phyloP scores from a whole-genome alignment of 2,797 vertebrate species.

The Smutsia temminckii region DNA sequence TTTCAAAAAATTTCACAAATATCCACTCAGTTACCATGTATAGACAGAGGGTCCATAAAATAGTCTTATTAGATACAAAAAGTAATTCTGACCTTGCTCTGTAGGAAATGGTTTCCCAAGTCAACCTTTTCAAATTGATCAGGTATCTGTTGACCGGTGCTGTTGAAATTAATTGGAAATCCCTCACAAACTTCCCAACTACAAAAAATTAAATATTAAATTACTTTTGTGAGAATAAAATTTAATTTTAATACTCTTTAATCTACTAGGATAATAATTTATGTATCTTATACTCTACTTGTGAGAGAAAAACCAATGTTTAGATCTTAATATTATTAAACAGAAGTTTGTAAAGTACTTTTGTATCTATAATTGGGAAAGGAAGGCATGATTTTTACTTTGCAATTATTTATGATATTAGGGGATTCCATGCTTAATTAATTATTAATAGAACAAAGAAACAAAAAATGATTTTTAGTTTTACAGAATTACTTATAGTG shows the following conservation, averaged over 20 bases:
- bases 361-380: not conserved
- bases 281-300: not conserved
- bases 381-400: not conserved
- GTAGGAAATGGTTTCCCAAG: slow-evolving; percentile 68
- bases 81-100: slow-evolving; percentile 70
- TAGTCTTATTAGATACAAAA: not conserved
- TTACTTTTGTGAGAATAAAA: slow-evolving; percentile 53
- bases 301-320: not conserved
- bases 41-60: not conserved
- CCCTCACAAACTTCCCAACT: slow-evolving; percentile 75
- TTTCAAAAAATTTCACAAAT: slow-evolving; percentile 18
- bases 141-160: slow-evolving; percentile 21
- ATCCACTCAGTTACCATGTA: not conserved
- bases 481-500: not conserved
- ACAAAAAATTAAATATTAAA: slow-evolving; percentile 66
- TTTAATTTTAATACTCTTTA: slow-evolving; percentile 20
- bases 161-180: slow-evolving; percentile 63
- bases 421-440: not conserved
- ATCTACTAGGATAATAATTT: slow-evolving; percentile 18
- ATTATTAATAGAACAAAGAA: not conserved
- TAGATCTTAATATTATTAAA: not conserved
- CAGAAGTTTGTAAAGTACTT: not conserved
- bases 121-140: slow-evolving; percentile 63
- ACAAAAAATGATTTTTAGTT: not conserved
- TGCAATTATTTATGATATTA: not conserved